Conservation (phyloP, 2,888 invertebrate genomes). For the Rhabditophanes sp. region DNA sequence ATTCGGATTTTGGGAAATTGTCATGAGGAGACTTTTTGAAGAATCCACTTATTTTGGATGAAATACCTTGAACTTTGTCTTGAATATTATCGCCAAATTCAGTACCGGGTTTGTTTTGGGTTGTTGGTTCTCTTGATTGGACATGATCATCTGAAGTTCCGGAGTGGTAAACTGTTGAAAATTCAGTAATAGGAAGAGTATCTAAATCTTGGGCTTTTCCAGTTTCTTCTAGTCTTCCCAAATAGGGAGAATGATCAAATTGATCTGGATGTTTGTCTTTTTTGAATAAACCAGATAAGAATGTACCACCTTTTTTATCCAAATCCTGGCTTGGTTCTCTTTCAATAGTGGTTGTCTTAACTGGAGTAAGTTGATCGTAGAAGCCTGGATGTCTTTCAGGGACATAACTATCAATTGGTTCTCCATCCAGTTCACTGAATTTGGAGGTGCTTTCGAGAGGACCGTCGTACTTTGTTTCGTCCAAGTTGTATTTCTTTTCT, state of each 20-base stretch:
- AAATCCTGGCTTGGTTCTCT: neutral
- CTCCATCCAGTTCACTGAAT: slow-evolving; percentile 9
- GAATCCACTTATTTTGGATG: slow-evolving; percentile 7
- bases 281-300: too few relatives aligned
- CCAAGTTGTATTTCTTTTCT: slow-evolving; percentile 14
- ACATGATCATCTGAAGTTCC: slow-evolving; percentile 8
- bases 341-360: neutral
- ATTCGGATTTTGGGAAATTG: slow-evolving; percentile 9
- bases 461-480: slow-evolving; percentile 11
- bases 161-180: slow-evolving; percentile 9
- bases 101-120: slow-evolving; percentile 7
- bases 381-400: slow-evolving; percentile 9
- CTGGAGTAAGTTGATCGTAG: slow-evolving; percentile 5
- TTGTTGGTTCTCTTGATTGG: neutral
- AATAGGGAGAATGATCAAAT: slow-evolving; percentile 11
- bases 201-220: slow-evolving; percentile 4
- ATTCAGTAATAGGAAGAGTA: slow-evolving; percentile 1
- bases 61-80: slow-evolving; percentile 10
- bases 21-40: too few relatives aligned
- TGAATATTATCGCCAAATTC: slow-evolving; percentile 7
- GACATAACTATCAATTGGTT: slow-evolving; percentile 11
- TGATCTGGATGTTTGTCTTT: too few relatives aligned
- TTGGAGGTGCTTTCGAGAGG: slow-evolving; percentile 13
- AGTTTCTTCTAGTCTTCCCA: slow-evolving; percentile 8
- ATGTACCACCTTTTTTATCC: slow-evolving; percentile 8